Base-by-base conservation (phyloP, 2,113 vertebrate species). In the Bubo scandiacus region DNA sequence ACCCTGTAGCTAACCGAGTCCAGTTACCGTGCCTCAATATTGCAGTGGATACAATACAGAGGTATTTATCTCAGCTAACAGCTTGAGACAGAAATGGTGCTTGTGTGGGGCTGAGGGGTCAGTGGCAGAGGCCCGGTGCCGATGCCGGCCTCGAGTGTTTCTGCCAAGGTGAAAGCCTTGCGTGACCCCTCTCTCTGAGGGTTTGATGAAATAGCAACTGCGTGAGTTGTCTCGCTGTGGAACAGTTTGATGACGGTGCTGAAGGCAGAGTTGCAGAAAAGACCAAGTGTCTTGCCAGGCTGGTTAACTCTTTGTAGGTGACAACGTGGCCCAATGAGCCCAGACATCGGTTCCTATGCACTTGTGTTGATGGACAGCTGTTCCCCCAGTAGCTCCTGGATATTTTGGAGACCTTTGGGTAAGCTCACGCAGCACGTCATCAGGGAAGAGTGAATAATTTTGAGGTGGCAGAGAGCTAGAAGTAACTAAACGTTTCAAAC, bases 1-100 rank as follows among this genome's bases (percentile, higher is more conserved):
- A 63, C 45, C 32, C 21, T 5, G 1, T 11, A 55, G 55, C 68
- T 65, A 27, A 25, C 18, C 0, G 1, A n/a, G 47, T 30, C 38
- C 15, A 36, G 40, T 6, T 18, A 1, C 0, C 0, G 4, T 6
- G 19, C 15, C 36, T 77, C 34, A 15, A 0, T 43, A 19, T 11
- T 8, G 16, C 25, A 47, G 71, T 11, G 55, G 54, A 74, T 59
- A 16, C 42, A 36, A 49, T 66, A 55, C 42, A 84, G n/a, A 32
- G 45, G 18, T 1, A 0, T 40, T 36, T 6, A 15, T 9, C 45
- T 52, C 67, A 2, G 3, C 67, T 38, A 5, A 8, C 25, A 34
- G 19, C 32, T 16, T 52, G 55, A 49, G 68, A 38, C 29, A 72
- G 62, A 25, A 36, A 2, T 4, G 34, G 8, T 29, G 51, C 66